Conservation (phyloP, 2,797 vertebrate species). For the Tolypeutes matacus region DNA sequence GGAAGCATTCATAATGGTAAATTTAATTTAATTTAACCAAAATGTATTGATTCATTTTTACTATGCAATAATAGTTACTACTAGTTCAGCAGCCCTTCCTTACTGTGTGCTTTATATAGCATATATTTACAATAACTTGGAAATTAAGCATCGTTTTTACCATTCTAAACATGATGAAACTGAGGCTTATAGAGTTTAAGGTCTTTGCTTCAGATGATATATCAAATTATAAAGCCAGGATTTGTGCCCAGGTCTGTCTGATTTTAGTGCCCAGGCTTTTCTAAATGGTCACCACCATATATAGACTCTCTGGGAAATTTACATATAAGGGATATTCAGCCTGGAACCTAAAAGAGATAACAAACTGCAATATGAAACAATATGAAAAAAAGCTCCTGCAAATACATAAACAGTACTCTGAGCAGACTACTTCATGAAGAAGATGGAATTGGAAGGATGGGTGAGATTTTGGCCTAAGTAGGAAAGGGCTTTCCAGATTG, state of each 20-base stretch:
- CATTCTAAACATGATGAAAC: background rate
- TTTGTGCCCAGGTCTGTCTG: background rate
- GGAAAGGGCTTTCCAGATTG: background rate
- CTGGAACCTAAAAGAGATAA: background rate
- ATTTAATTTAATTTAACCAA: constrained; percentile 45
- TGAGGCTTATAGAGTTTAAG: background rate
- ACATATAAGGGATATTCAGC: background rate
- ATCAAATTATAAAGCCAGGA: background rate
- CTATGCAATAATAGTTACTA: background rate
- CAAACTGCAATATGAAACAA: background rate
- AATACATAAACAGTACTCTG: background rate
- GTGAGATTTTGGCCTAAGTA: background rate
- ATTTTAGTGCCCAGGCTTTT: background rate
- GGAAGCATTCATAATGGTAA: constrained; percentile 39
- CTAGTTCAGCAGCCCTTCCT: background rate
- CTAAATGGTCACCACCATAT: background rate
- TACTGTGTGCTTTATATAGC: background rate
- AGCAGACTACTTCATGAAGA: background rate
- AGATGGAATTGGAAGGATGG: background rate
- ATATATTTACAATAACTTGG: background rate
- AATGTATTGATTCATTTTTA: background rate
- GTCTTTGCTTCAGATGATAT: background rate
- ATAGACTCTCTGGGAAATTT: background rate
- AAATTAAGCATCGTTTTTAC: background rate
- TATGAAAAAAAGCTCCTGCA: background rate